Base-by-base conservation (phyloP, 37 sponge, comb jelly and placozoan species). In the Agelas oroides region DNA sequence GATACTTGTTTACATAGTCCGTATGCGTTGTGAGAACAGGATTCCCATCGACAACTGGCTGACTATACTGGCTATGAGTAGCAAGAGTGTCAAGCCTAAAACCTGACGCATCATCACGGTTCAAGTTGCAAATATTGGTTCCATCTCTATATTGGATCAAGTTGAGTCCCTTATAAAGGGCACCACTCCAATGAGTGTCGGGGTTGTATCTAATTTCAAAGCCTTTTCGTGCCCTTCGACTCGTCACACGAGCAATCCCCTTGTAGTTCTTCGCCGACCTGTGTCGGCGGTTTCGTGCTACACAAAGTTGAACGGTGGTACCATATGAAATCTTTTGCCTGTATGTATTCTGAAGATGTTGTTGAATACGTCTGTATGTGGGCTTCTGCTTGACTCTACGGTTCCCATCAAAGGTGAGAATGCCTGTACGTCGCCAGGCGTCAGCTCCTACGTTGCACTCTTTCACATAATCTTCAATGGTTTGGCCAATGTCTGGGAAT, bases 21-120 rank as follows among this genome's bases (percentile, higher is more conserved):
- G 89, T 88, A 36, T 55, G 46, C 25, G 86, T 77, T 30, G 75
- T 65, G 24, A 67, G 31, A 27, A 24, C n/a, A n/a, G n/a, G n/a
- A n/a, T n/a, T 84, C 19, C 59, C 77, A 23, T 59, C 54, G 20
- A 87, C 81, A 27, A 63, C 59, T 30, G 81, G 69, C 14, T 77
- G 81, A 16, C 71, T n/a, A 81, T 88, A 62, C 35, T 82, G 71
- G 15, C 69, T 75, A 40, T 21, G 24, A 55, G 89, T 88, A 54
- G 83, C 53, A n/a, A 88, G 71, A 32, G 76, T 88, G 53, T 88
- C 81, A 16, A 81, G 67, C 11, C 83, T 27, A 65, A 76, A 88
- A 23, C 89, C 89, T 35, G 83, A 17, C n/a, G 83, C 82, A 81
- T 88, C 89, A 76, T 88, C 89, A 38, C 89, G 40, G 63, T 88